Evolutionary conservation across 2,888 invertebrate species (phyloP).

Genomic region (Danaus chrysippus): DNA sequence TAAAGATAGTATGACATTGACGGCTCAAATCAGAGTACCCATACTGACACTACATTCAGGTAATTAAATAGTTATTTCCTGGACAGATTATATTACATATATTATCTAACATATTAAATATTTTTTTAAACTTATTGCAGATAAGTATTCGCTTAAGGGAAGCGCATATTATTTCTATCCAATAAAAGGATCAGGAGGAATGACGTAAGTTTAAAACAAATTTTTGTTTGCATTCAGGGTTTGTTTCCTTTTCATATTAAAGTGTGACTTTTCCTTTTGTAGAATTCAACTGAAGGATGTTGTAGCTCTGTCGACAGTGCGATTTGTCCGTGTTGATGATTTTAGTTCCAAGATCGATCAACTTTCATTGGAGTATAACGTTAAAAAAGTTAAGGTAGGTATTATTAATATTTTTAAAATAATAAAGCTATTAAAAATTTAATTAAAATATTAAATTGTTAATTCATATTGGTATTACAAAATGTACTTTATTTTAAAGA

Average conservation of each 20-base stretch:
- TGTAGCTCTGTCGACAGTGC: slow-evolving; percentile 29
- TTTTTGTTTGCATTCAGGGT: slow-evolving; percentile 3
- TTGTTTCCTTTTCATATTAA: not conserved
- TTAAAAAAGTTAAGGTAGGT: slow-evolving; percentile 33
- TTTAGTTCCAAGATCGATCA: slow-evolving; percentile 32
- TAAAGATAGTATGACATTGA: slow-evolving; percentile 33
- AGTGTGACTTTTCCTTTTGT: slow-evolving; percentile 23
- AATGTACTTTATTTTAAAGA: too few species aligned
- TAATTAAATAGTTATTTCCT: slow-evolving; percentile 19
- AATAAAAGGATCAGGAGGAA: slow-evolving; percentile 44
- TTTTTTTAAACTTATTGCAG: slow-evolving; percentile 36
- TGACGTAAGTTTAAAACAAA: slow-evolving; percentile 41
- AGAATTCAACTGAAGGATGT: slow-evolving; percentile 34
- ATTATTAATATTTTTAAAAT: not conserved
- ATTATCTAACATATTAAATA: not conserved
- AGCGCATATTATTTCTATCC: slow-evolving; percentile 44
- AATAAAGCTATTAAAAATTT: not conserved
- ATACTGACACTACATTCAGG: slow-evolving; percentile 40
- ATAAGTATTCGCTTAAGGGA: slow-evolving; percentile 44
- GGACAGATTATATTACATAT: too few species aligned
- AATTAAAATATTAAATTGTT: too few species aligned
- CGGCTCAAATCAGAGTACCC: slow-evolving; percentile 37
- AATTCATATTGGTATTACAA: too few species aligned
- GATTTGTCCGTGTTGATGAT: slow-evolving; percentile 29
- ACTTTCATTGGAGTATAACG: slow-evolving; percentile 27